Base-by-base conservation (phyloP, 2,797 vertebrate species). In the Naso thynnoides region DNA sequence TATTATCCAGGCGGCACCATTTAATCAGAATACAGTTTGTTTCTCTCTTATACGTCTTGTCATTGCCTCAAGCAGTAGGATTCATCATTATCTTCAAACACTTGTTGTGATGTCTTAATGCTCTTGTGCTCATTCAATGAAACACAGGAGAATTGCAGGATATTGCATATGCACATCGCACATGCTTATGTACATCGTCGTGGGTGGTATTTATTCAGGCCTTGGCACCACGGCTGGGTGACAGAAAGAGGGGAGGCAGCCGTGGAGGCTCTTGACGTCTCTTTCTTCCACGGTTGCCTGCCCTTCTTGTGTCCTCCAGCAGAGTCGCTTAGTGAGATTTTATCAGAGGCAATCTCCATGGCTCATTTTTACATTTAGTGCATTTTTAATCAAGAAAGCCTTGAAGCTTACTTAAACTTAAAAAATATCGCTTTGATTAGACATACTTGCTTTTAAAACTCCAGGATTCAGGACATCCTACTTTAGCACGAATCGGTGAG, bases 51-150 rank as follows among this genome's bases (percentile, higher is more conserved):
- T 77, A 85, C 73, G 69, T 78, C 69, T 64, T 85, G 82, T 83
- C 81, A 78, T 89, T 79, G 84, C 89, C 90, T 83, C 66, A 16
- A 83, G 88, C 89, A n/a, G 60, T 48, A 68, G 77, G 80, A 90
- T 87, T 85, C 78, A 86, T 87, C 84, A 85, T 88, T 70, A 83
- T 86, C 84, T 85, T 82, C 79, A 84, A 76, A 85, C 47, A 19
- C 76, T 70, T 57, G 65, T 84, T 86, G 57, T 79, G 81, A 85
- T 86, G 54, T 86, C 76, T 86, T 39, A 81, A 81, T 81, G 79
- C 63, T 82, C 76, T 82, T 53, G 45, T 67, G 81, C 73, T 77
- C 68, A 24, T 48, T 80, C 84, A 67, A 8, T 74, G 76, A 76
- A 70, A 73, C 72, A 58, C 49, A 16, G 26, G 78, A 77, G 79